Percentiles rank a stretch among this genome's conserved stretches.
Conservation (phyloP, 2,888 invertebrate species). For the Eurytoma californica region DNA sequence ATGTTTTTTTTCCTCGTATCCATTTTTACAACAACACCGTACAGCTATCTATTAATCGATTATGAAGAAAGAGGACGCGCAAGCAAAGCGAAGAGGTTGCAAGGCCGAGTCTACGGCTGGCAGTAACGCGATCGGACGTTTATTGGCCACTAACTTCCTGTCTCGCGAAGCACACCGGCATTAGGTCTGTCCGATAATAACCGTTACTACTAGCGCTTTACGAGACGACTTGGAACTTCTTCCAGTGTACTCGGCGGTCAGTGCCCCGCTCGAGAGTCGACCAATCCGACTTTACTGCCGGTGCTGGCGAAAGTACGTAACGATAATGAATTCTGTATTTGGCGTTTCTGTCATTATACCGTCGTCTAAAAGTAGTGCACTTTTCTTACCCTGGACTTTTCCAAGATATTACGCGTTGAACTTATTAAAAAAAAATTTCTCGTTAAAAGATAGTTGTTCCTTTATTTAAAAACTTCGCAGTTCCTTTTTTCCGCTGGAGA, state of each 20-base stretch:
- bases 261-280: constrained; percentile 15
- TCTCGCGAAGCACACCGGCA: constrained; percentile 51
- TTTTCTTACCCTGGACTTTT: no score
- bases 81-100: constrained; percentile 51
- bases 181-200: constrained; percentile 65
- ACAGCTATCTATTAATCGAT: constrained; percentile 62
- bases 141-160: constrained; percentile 68
- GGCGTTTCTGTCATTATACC: constrained; percentile 28
- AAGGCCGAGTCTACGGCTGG: constrained; percentile 61
- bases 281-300: constrained; percentile 29
- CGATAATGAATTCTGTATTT: not conserved
- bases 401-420: no score
- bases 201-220: constrained; percentile 66
- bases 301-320: not conserved
- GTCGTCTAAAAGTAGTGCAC: not conserved
- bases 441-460: no score
- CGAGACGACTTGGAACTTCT: constrained; percentile 65
- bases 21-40: no score
- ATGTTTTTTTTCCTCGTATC: no score
- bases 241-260: constrained; percentile 23
- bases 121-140: constrained; percentile 64
- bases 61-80: constrained; percentile 52
- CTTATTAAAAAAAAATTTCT: no score
- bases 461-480: no score
- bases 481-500: no score